Evolutionary conservation across 1,140 invertebrate genomes (phyloP).

Genomic region (Conus betulinus): DNA sequence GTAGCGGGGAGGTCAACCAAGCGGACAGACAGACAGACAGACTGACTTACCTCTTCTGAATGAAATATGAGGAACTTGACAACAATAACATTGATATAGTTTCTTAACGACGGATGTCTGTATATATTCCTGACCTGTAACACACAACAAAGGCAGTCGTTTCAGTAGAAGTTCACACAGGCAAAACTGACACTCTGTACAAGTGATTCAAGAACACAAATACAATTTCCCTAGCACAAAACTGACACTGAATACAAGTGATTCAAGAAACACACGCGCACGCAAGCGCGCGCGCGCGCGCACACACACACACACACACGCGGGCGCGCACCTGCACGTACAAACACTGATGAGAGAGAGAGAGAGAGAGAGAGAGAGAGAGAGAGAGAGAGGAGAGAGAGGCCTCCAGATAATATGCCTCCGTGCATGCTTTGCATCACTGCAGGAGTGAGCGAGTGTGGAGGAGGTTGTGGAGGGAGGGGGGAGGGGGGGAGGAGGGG

Average conservation of each 20-base stretch:
- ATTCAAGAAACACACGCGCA: not conserved
- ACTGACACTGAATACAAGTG: not conserved
- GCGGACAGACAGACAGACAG: not conserved
- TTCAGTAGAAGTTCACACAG: too few relatives aligned
- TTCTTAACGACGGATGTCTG: constrained; percentile 90
- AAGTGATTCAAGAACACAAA: not conserved
- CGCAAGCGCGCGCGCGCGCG: too few relatives aligned
- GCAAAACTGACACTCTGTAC: not conserved
- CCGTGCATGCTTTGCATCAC: too few relatives aligned
- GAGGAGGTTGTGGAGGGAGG: not conserved
- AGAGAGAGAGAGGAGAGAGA: not conserved
- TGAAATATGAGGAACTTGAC: constrained; percentile 88
- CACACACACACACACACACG: constrained; percentile 15
- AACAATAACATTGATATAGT: constrained; percentile 91
- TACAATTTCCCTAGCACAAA: too few relatives aligned
- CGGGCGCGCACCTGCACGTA: not conserved
- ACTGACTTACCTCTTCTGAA: constrained; percentile 77
- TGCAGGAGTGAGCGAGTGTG: not conserved
- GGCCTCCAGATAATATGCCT: too few relatives aligned
- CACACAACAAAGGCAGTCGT: not conserved
- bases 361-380: constrained; percentile 1
- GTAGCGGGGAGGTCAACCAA: too few relatives aligned
- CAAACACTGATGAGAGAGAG: not conserved
- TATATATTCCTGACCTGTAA: constrained; percentile 80
- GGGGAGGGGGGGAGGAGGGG: too few relatives aligned